These are phyloP conservation scores for Aspidoscelis tigris DNA, from an alignment of 2,113 vertebrate genomes.

Conservation along the genomic window DNA sequence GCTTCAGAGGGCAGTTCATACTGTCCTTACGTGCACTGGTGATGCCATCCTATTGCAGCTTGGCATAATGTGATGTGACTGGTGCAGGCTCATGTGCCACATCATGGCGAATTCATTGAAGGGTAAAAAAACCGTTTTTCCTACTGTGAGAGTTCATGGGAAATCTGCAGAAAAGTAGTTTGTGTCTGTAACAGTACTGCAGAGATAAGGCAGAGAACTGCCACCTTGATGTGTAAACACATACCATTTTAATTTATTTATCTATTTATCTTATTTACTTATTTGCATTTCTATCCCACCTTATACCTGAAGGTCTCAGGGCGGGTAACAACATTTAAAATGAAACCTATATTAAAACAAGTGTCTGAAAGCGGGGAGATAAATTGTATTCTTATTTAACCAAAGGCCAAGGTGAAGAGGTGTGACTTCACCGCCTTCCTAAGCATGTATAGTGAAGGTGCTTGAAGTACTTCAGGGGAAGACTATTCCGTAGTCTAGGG, in stretches of 20 bases:
- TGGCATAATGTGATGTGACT: slow-evolving; percentile 70
- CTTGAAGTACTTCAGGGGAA: no score
- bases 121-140: slow-evolving; percentile 45
- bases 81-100: slow-evolving; percentile 69
- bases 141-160: not conserved
- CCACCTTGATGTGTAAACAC: not conserved
- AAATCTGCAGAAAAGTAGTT: slow-evolving; percentile 42
- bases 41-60: slow-evolving; percentile 63
- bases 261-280: no score
- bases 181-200: not conserved
- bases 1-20: slow-evolving; percentile 38
- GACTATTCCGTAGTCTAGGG: no score
- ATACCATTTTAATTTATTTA: not conserved
- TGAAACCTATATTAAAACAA: no score
- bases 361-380: no score
- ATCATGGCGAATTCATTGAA: slow-evolving; percentile 59
- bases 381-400: no score
- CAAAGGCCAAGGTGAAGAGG: no score
- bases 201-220: not conserved
- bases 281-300: no score
- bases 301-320: no score
- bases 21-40: slow-evolving; percentile 73
- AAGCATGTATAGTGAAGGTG: no score
- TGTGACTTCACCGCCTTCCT: no score
- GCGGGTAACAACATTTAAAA: no score